Base-by-base conservation (phyloP, 2,797 vertebrate genomes). In the Cuculus canorus region DNA sequence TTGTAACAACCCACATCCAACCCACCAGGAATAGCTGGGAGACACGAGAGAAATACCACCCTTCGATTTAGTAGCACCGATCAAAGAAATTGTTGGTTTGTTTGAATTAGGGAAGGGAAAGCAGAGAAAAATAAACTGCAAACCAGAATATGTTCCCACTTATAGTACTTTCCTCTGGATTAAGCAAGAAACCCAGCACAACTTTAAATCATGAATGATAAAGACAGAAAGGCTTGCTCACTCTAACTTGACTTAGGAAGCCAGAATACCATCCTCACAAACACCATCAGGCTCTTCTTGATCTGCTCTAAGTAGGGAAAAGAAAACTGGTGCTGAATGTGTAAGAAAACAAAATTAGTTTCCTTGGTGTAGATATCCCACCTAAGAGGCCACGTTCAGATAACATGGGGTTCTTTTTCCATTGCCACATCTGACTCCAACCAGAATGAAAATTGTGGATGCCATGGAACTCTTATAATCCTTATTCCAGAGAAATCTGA, bases 51-150 rank as follows among this genome's bases (percentile, higher is more conserved):
- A 72, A 97, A 94, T 30, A 56, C 91, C 87, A 75, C n/a, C 76
- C 82, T 64, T 60, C 33, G 0, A 28, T 54, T 94, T n/a, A 92
- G 19, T 4, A 88, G 84, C 33, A 1, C 19, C 82, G 92, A 35
- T 8, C 93, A 59, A 82, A 89, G 87, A 16, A 65, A 85, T 95
- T 23, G 76, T 11, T 88, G 91, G 89, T 93, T 96, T 91, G 89
- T 94, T 96, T 97, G 88, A 77, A 39, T 73, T 82, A 22, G 56
- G 88, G 91, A 94, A 91, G 72, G 79, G 64, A 94, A 79, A 78
- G 76, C 65, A 78, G 84, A 94, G 93, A 90, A 92, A 96, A 97
- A 97, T 90, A 96, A 95, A 93, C 91, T 92, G 76, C 57, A 93
- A 92, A 88, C 91, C 94, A 9, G 95, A 94, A 37, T 88, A 86